Conservation (phyloP, 2,888 invertebrate species). For the Mesorhabditis belari region DNA sequence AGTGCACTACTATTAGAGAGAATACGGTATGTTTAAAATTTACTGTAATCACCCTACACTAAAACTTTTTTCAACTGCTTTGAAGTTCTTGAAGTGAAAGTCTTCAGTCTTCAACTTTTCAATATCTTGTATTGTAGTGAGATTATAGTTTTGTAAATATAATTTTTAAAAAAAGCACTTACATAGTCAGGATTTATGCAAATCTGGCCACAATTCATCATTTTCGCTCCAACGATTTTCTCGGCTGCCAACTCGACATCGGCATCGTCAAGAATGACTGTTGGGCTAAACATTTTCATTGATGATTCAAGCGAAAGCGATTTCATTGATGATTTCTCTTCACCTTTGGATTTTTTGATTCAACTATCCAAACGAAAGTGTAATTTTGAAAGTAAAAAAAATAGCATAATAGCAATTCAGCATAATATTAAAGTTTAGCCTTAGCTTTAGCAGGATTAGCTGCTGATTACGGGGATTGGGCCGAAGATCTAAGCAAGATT, state of each 20-base stretch:
- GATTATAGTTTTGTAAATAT: not conserved
- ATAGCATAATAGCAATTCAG: not conserved
- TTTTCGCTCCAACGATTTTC: conserved; percentile 85
- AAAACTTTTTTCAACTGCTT: not conserved
- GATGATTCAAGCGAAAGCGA: too few species aligned
- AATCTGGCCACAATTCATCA: conserved; percentile 63
- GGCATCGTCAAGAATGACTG: conserved; percentile 72
- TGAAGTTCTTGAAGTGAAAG: not conserved
- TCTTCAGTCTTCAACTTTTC: not conserved
- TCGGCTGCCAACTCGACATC: conserved; percentile 71
- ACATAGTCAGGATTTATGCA: conserved; percentile 14
- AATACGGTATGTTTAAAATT: too few species aligned
- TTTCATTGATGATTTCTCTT: too few species aligned
- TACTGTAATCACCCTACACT: too few species aligned
- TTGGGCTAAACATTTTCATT: conserved; percentile 65
- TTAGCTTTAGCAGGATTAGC: too few species aligned
- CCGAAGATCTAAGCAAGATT: too few species aligned
- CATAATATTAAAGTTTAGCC: too few species aligned
- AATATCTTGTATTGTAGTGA: not conserved
- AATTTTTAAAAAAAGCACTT: not conserved
- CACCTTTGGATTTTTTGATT: too few species aligned
- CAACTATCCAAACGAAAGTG: too few species aligned
- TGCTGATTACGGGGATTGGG: too few species aligned
- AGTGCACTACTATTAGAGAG: too few species aligned
- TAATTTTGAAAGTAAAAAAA: too few species aligned